A percentile compares a stretch with the other conserved stretches of the same genome.
phyloP scores from a whole-genome alignment of 2,113 vertebrate genomes.

The Pluvianellus socialis region DNA sequence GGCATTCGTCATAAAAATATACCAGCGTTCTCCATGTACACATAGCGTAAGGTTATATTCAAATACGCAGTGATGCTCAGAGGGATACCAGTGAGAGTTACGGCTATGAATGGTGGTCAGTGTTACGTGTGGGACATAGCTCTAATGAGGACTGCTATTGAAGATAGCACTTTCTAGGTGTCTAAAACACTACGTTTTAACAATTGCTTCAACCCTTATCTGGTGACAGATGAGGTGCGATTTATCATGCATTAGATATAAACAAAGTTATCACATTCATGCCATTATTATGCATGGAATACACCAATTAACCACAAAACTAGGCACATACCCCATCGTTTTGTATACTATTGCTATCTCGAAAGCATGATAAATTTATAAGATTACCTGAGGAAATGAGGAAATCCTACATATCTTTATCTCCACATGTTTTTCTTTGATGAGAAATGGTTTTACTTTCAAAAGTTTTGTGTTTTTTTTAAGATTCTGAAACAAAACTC shows the following conservation, averaged over 20 bases:
- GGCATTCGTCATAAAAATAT: neutral
- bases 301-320: neutral
- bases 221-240: neutral
- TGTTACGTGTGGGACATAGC: accelerated
- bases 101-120: neutral
- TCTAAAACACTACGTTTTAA: neutral
- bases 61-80: neutral
- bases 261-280: neutral
- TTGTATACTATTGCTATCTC: neutral
- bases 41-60: neutral
- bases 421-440: neutral
- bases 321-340: neutral
- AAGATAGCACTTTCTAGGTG: neutral
- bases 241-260: neutral
- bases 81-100: neutral
- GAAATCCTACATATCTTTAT: neutral
- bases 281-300: neutral
- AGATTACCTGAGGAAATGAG: neutral
- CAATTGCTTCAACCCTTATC: neutral
- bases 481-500: neutral
- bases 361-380: neutral
- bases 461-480: neutral
- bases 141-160: neutral
- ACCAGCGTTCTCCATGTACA: neutral
- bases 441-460: neutral